Evolutionary conservation across 2,797 vertebrate species (phyloP), one percentile per base, ranked within the genome.

Genomic region (Halcyon badia): DNA sequence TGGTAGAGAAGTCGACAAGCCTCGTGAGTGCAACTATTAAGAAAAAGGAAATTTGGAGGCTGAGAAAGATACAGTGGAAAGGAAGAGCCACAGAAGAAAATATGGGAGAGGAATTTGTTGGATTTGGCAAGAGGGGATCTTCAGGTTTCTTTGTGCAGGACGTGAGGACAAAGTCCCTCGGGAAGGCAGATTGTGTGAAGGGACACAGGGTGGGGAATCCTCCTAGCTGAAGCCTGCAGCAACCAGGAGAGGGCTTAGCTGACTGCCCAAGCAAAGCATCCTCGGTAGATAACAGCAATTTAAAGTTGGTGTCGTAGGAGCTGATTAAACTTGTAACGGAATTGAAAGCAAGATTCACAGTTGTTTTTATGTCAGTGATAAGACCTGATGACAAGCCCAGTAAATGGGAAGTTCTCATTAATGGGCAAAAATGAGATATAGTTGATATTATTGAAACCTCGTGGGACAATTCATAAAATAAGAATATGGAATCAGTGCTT

Each of bases 391-490:
- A 65, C 41, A 87, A 78, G 64, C 35, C 64, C 41, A 41, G 64
- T 80, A 81, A 78, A 71, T 71, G 18, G 15, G 25, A 69, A 76
- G 35, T 61, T 87, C 16, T 87, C 73, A 44, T 41, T 83, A 71
- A 69, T 35, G 41, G 42, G 30, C 56, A 41, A 89, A 95, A 94
- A 84, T 57, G 18, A 82, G 58, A n/a, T 58, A 31, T 54, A 94
- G 76, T 39, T 94, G 31, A 39, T 89, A 14, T 61, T 87, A 69
- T 26, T 49, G 66, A 87, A 90, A 68, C 24, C n/a, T 72, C 4
- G 0, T 61, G 31, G 58, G 49, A 49, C 37, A 82, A 39, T 37
- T 75, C 22, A 18, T 65, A 70, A 41, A 73, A 33, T 37, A 72
- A 37, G 51, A 68, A 69, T 22, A 20, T 30, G 17, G 62, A 92